Percentiles rank a stretch among this genome's conserved stretches.
These are phyloP conservation scores for Nannobrachium achirus DNA, from an alignment of 2,113 vertebrate species.

Conservation along the genomic window DNA sequence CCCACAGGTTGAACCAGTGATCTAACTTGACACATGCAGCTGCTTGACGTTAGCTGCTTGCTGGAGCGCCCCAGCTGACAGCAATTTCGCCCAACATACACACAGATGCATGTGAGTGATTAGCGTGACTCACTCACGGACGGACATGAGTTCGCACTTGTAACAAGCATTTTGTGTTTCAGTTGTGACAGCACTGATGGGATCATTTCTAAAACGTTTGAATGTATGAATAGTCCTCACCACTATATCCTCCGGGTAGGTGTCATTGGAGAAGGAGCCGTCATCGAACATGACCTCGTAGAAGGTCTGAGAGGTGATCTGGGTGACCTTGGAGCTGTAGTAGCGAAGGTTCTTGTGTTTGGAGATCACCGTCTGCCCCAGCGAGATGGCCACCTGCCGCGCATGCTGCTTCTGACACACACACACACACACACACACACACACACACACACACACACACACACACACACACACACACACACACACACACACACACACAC, in stretches of 20 bases:
- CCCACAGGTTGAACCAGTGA: too few species aligned
- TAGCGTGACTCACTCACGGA: too few species aligned
- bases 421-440: conserved; percentile 5
- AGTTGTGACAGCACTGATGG: too few species aligned
- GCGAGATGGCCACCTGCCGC: conserved; percentile 79
- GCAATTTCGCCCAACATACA: too few species aligned
- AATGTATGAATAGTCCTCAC: conserved; percentile 80
- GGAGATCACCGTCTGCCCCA: conserved; percentile 93
- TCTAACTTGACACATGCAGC: too few species aligned
- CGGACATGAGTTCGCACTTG: too few species aligned
- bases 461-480: conserved; percentile 10
- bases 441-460: neutral
- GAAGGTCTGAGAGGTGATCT: conserved; percentile 90
- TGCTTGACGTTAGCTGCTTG: too few species aligned
- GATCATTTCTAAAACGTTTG: too few species aligned
- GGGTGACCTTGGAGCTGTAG: conserved; percentile 90
- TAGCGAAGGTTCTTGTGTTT: conserved; percentile 95
- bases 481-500: conserved; percentile 2
- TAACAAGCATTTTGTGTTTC: too few species aligned
- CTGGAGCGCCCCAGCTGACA: too few species aligned
- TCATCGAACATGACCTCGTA: conserved; percentile 97
- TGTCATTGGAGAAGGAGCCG: conserved; percentile 94
- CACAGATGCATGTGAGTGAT: too few species aligned
- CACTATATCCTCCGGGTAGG: conserved; percentile 96
- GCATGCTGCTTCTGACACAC: conserved; percentile 82